Evolutionary conservation across 2,888 invertebrate genomes (phyloP).

Genomic region (Mellilla xanthometata): DNA sequence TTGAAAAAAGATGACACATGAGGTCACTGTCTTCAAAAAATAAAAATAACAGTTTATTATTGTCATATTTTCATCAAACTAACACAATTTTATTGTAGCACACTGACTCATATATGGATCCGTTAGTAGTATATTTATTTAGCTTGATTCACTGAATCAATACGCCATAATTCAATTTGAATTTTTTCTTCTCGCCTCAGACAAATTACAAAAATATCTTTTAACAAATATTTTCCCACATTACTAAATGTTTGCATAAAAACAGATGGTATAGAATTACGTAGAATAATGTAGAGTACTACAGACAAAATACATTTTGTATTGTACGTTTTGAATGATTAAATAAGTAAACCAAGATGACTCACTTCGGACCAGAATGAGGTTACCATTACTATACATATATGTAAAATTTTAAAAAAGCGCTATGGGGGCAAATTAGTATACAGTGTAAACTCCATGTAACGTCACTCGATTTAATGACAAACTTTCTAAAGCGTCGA

Average conservation of each 20-base stretch:
- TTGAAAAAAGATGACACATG: too few species aligned
- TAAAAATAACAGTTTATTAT: too few species aligned
- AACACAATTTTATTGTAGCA: too few species aligned
- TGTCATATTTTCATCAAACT: too few species aligned
- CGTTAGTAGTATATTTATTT: neutral
- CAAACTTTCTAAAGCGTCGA: too few species aligned
- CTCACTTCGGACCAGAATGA: slow-evolving; percentile 20
- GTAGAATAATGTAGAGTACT: neutral
- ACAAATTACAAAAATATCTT: slow-evolving; percentile 4
- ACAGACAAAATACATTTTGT: slow-evolving; percentile 3
- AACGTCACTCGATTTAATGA: too few species aligned
- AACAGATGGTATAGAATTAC: slow-evolving; percentile 23
- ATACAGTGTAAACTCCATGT: too few species aligned
- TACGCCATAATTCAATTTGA: neutral
- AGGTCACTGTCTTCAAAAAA: too few species aligned
- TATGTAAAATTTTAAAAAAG: too few species aligned
- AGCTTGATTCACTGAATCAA: slow-evolving; percentile 3
- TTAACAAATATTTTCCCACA: slow-evolving; percentile 10
- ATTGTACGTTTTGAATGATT: slow-evolving; percentile 14
- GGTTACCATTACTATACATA: too few species aligned
- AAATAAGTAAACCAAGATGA: slow-evolving; percentile 23
- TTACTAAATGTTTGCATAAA: slow-evolving; percentile 12
- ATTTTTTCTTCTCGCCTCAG: slow-evolving; percentile 3
- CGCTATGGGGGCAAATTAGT: too few species aligned
- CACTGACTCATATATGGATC: neutral